Conservation (phyloP, 2,113 vertebrate genomes). For the Sapayoa aenigma region DNA sequence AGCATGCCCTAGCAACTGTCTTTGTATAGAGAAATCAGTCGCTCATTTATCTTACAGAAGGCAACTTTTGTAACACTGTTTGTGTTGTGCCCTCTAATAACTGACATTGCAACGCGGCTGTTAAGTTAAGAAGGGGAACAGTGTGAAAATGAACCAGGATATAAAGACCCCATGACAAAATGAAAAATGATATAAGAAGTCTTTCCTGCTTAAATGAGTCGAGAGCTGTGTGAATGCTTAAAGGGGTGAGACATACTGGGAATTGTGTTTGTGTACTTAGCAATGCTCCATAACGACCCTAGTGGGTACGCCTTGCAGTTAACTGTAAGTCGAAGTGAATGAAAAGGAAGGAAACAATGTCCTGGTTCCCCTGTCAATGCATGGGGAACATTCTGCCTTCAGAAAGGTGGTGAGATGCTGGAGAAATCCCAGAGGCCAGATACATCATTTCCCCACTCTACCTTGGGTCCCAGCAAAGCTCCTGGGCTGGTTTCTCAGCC, state of each 20-base stretch:
- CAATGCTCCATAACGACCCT: constrained; percentile 28
- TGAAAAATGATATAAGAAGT: constrained; percentile 66
- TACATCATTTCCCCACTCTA: background rate
- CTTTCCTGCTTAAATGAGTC: constrained; percentile 54
- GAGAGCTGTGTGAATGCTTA: constrained; percentile 39
- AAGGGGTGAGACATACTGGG: constrained; percentile 14
- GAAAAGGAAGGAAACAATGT: background rate
- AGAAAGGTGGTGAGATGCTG: background rate
- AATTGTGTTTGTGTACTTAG: constrained; percentile 69
- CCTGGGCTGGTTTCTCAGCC: background rate
- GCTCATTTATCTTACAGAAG: constrained; percentile 76
- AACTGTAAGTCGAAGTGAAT: background rate
- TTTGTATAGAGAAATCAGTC: constrained; percentile 66
- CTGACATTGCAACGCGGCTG: constrained; percentile 55
- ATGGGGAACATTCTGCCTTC: background rate
- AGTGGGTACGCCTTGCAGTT: constrained; percentile 6
- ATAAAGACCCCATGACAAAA: constrained; percentile 56
- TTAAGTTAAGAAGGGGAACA: constrained; percentile 55
- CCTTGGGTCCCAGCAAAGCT: background rate
- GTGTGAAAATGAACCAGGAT: constrained; percentile 59
- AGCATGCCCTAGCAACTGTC: constrained; percentile 74
- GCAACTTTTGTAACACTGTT: constrained; percentile 73
- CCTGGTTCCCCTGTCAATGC: background rate
- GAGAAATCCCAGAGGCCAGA: background rate
- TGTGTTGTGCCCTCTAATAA: constrained; percentile 67